A percentile compares a stretch with the other conserved stretches of the same genome.
phyloP scores from a whole-genome alignment of 2,888 invertebrate species.

The Tenthredo notha region DNA sequence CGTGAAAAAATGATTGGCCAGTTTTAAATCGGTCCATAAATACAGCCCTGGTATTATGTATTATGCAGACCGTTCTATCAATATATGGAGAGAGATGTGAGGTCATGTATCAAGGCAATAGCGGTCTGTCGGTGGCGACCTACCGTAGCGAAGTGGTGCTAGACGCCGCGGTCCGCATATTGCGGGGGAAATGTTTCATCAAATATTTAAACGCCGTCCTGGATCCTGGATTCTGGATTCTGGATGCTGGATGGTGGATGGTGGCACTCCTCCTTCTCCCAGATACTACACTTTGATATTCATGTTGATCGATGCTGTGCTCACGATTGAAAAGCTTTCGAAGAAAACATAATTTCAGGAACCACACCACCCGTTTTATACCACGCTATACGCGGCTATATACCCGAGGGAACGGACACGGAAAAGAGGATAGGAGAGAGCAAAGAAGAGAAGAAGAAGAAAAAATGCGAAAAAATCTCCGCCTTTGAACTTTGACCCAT shows the following conservation, averaged over 20 bases:
- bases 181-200: slow-evolving; percentile 75
- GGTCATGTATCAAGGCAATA: slow-evolving; percentile 73
- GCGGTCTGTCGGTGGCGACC: slow-evolving; percentile 61
- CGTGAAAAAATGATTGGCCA: slow-evolving; percentile 61
- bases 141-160: slow-evolving; percentile 51
- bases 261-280: background rate
- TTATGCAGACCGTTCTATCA: slow-evolving; percentile 65
- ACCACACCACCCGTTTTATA: background rate
- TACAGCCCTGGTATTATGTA: slow-evolving; percentile 59
- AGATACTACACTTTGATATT: slow-evolving; percentile 64
- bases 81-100: slow-evolving; percentile 60
- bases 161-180: slow-evolving; percentile 68
- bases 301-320: slow-evolving; percentile 58
- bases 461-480: slow-evolving; percentile 33
- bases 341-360: slow-evolving; percentile 50
- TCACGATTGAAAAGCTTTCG: slow-evolving; percentile 69
- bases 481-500: slow-evolving; percentile 37
- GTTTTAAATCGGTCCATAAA: slow-evolving; percentile 64
- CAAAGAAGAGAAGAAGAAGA: slow-evolving; percentile 45
- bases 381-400: slow-evolving; percentile 62
- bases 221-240: slow-evolving; percentile 60
- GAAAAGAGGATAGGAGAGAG: slow-evolving; percentile 39
- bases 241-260: slow-evolving; percentile 55
- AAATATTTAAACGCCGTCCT: slow-evolving; percentile 73
- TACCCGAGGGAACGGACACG: slow-evolving; percentile 9